Conservation (phyloP, 2,888 invertebrate genomes). For the Pachycephus smyrnensis region DNA sequence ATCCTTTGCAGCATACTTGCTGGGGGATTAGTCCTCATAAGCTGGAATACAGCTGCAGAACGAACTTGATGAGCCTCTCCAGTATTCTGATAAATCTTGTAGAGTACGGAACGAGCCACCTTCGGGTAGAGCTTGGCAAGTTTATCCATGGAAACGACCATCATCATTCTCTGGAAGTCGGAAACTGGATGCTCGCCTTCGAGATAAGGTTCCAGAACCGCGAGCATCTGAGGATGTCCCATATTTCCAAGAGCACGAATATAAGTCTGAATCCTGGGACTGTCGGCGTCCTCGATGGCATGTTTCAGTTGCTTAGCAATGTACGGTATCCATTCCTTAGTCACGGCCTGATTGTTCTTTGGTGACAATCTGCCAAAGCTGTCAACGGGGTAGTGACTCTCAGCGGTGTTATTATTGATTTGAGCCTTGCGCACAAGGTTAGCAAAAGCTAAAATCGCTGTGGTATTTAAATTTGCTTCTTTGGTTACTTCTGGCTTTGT, state of each 20-base stretch:
- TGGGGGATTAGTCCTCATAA: conserved; percentile 75
- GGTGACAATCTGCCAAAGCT: conserved; percentile 73
- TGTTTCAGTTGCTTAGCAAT: conserved; percentile 70
- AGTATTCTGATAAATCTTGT: conserved; percentile 76
- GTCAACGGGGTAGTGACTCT: conserved; percentile 75
- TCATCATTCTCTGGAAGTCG: conserved; percentile 74
- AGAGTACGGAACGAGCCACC: conserved; percentile 71
- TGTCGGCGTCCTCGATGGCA: conserved; percentile 70
- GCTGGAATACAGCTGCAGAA: conserved; percentile 73
- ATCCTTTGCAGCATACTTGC: conserved; percentile 76
- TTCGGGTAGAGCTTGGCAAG: conserved; percentile 70
- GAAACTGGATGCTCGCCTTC: conserved; percentile 72
- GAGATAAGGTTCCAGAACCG: conserved; percentile 75
- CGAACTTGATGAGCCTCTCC: conserved; percentile 76
- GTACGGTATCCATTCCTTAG: conserved; percentile 73
- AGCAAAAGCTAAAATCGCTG: conserved; percentile 72
- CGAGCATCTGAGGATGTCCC: conserved; percentile 73
- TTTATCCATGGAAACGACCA: conserved; percentile 72
- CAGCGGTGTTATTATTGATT: conserved; percentile 72
- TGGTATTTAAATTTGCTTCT: conserved; percentile 70
- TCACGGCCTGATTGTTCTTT: conserved; percentile 70
- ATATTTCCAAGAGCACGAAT: conserved; percentile 76
- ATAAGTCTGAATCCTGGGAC: conserved; percentile 72
- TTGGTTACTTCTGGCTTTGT: conserved; percentile 70
- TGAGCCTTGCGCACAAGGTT: conserved; percentile 73